phyloP scores from a whole-genome alignment of 2,113 vertebrate genomes.

The Eulemur rufifrons region DNA sequence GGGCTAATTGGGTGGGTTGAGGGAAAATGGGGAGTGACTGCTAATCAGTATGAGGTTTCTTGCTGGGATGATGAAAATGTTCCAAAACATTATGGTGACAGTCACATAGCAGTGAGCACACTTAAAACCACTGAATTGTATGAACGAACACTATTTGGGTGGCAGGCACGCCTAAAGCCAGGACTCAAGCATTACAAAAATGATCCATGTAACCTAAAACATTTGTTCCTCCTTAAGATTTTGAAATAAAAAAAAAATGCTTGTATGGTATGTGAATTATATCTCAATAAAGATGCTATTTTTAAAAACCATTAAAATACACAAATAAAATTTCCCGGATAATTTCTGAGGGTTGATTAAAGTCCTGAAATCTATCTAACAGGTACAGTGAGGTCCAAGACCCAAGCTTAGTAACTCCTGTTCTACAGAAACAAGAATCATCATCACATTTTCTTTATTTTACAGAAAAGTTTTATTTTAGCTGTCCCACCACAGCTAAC shows the following conservation, averaged over 20 bases:
- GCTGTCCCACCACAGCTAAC: neutral
- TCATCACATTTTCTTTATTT: conserved; percentile 35
- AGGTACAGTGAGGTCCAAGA: neutral
- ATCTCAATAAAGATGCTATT: conserved; percentile 7
- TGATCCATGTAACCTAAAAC: no score
- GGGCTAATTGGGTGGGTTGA: neutral
- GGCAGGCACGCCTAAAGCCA: no score
- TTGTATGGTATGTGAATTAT: neutral
- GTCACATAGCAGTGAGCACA: neutral
- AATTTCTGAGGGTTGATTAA: conserved; percentile 20
- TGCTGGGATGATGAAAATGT: neutral
- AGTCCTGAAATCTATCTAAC: neutral
- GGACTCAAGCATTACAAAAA: no score
- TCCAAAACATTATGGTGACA: conserved; percentile 19
- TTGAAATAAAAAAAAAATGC: neutral
- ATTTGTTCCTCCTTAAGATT: no score
- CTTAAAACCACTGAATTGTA: neutral
- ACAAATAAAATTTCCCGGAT: conserved; percentile 20
- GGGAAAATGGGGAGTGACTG: neutral
- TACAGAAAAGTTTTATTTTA: conserved; percentile 19
- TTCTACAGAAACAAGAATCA: conserved; percentile 40
- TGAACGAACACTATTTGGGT: no score
- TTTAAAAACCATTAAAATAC: neutral
- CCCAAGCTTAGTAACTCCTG: conserved; percentile 28
- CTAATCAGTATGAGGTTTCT: neutral